These are phyloP conservation scores for Syrista parreyssii DNA, from an alignment of 2,888 invertebrate genomes.

Conservation along the genomic window DNA sequence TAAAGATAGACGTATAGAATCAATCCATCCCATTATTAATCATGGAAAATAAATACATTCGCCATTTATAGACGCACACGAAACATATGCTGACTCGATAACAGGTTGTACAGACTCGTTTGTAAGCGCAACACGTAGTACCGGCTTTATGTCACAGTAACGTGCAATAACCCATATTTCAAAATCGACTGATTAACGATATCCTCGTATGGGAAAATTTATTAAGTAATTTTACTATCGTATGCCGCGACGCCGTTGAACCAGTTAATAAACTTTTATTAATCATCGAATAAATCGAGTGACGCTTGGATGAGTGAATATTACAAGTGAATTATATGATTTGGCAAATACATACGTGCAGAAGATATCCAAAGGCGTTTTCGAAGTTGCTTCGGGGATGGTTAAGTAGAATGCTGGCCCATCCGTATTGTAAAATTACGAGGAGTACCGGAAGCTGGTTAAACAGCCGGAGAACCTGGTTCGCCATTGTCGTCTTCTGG, in stretches of 20 bases:
- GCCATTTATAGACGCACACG: slow-evolving; percentile 18
- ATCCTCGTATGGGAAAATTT: background rate
- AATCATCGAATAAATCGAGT: background rate
- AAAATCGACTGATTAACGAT: background rate
- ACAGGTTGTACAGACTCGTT: slow-evolving; percentile 8
- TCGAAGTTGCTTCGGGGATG: background rate
- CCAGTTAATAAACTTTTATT: background rate
- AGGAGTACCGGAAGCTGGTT: slow-evolving; percentile 13
- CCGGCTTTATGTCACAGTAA: background rate
- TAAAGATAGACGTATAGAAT: background rate
- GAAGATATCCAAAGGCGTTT: background rate
- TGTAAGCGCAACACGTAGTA: background rate
- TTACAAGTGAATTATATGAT: background rate
- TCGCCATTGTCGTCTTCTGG: slow-evolving; percentile 14
- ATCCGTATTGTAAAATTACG: background rate
- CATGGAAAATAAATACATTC: slow-evolving; percentile 18
- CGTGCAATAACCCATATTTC: background rate
- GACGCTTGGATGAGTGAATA: background rate
- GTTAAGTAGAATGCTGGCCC: background rate
- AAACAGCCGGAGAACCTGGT: slow-evolving; percentile 14
- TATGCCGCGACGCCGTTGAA: background rate
- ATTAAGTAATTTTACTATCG: background rate
- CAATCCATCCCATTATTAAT: slow-evolving; percentile 29
- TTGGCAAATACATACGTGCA: background rate
- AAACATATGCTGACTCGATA: background rate